Evolutionary conservation across 2,113 vertebrate species (phyloP).

Genomic region (Perognathus longimembris): DNA sequence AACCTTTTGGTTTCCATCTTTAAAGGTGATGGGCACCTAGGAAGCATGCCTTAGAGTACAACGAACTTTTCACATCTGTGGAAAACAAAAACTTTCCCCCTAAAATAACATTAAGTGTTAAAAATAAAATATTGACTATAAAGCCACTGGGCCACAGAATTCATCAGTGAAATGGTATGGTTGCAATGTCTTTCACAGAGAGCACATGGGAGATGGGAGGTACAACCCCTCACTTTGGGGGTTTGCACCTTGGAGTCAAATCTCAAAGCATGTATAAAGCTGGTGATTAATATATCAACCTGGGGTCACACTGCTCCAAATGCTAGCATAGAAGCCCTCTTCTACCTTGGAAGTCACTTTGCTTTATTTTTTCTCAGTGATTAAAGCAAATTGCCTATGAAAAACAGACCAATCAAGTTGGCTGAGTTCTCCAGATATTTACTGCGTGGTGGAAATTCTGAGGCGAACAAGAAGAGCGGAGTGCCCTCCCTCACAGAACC

Average conservation of each 20-base stretch:
- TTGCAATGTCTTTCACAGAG: background rate
- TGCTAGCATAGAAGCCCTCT: background rate
- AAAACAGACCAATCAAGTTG: background rate
- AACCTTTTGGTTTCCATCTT: constrained; percentile 9
- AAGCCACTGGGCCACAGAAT: background rate
- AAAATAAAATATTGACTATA: constrained; percentile 22
- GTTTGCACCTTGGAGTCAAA: background rate
- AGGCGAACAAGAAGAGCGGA: background rate
- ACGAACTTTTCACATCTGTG: background rate
- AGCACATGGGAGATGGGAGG: background rate
- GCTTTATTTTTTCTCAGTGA: constrained; percentile 39
- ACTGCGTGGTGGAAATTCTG: background rate
- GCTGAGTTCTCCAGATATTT: background rate
- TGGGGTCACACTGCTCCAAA: background rate
- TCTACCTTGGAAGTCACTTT: background rate
- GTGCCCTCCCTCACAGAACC: background rate
- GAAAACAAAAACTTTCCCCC: background rate
- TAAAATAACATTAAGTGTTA: background rate
- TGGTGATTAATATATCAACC: background rate
- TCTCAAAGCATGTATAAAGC: background rate
- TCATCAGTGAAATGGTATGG: background rate
- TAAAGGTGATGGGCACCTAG: background rate
- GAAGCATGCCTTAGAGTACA: background rate
- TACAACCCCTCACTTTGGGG: background rate
- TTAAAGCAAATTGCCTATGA: background rate